These are phyloP conservation scores for Conger conger DNA, from an alignment of 2,113 vertebrate genomes.

Conservation along the genomic window DNA sequence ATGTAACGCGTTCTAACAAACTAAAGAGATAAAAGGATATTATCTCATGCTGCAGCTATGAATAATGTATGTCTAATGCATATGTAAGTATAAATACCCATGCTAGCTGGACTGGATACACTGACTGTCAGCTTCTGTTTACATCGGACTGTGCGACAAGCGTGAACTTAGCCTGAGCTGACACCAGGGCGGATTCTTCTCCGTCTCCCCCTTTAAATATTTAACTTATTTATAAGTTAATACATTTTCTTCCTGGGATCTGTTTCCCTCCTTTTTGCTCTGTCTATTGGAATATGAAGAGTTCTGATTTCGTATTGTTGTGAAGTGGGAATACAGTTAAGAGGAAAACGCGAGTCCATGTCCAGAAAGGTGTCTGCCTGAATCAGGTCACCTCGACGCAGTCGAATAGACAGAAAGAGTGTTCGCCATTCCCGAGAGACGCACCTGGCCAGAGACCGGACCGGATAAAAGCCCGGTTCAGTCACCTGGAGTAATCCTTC, in stretches of 20 bases:
- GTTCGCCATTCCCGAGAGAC: constrained; percentile 79
- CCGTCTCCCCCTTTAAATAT: constrained; percentile 47
- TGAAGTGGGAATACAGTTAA: constrained; percentile 57
- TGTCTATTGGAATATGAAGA: constrained; percentile 51
- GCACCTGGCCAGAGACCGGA: constrained; percentile 78
- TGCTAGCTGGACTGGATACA: constrained; percentile 26
- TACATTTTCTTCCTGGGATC: constrained; percentile 36
- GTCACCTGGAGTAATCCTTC: constrained; percentile 90
- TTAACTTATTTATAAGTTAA: constrained; percentile 46
- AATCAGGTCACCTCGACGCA: constrained; percentile 72
- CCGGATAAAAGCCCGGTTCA: constrained; percentile 86
- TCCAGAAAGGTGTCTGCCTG: constrained; percentile 69
- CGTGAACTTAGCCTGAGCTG: constrained; percentile 43
- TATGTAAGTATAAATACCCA: constrained; percentile 27
- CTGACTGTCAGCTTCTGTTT: constrained; percentile 21
- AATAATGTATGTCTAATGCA: background rate
- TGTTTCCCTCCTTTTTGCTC: constrained; percentile 32
- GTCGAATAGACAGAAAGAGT: constrained; percentile 74
- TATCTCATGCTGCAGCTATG: background rate
- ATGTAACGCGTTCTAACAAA: constrained; percentile 28
- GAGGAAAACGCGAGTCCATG: constrained; percentile 71
- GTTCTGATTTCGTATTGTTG: constrained; percentile 56
- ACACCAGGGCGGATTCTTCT: constrained; percentile 47
- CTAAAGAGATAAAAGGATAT: background rate
- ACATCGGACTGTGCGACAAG: background rate